A percentile compares a stretch with the other conserved stretches of the same genome.
phyloP scores from a whole-genome alignment of 1,140 invertebrate genomes.

The Periplaneta americana region DNA sequence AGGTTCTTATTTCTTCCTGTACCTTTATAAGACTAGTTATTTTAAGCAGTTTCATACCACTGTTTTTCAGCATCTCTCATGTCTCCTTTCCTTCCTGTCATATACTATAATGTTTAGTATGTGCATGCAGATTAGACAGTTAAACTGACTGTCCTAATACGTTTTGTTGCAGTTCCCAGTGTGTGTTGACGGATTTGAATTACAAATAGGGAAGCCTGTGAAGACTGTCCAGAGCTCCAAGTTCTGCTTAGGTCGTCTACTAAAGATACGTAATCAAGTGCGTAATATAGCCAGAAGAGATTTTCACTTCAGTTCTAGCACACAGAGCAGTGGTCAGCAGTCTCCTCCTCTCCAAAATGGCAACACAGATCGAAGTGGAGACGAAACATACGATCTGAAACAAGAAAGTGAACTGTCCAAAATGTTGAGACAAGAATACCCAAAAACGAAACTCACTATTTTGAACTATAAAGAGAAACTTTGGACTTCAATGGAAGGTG shows the following conservation, averaged over 20 bases:
- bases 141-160: too few species aligned
- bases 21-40: too few species aligned
- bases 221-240: slow-evolving; percentile 14
- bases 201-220: slow-evolving; percentile 14
- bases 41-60: too few species aligned
- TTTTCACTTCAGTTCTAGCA: background rate
- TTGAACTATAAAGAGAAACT: background rate
- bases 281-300: background rate
- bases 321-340: background rate
- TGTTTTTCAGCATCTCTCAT: too few species aligned
- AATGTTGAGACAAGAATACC: background rate
- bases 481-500: background rate
- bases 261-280: slow-evolving; percentile 7
- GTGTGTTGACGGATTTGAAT: background rate
- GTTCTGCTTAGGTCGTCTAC: slow-evolving; percentile 12
- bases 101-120: too few species aligned
- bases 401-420: background rate
- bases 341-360: background rate
- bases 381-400: background rate
- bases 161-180: slow-evolving; percentile 2
- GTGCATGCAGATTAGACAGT: too few species aligned
- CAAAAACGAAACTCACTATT: background rate
- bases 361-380: background rate
- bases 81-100: too few species aligned
- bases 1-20: too few species aligned